phyloP scores from a whole-genome alignment of 30 jellyfish, hydroid and myxozoan genomes.

The Sanderia malayensis region DNA sequence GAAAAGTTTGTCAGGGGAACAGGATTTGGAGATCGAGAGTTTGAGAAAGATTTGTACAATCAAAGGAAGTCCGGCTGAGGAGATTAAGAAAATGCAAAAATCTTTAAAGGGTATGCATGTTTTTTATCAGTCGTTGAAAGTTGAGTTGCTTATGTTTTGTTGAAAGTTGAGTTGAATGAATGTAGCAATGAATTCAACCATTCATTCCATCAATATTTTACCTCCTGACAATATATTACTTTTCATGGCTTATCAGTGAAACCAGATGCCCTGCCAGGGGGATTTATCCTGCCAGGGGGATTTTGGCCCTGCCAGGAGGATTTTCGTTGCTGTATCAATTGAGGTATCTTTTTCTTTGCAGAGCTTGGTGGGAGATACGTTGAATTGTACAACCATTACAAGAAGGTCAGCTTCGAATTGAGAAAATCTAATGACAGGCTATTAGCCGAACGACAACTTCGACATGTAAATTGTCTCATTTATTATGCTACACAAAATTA shows the following conservation, averaged over 20 bases:
- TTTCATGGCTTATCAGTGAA: too few species aligned
- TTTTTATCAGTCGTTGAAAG: too few species aligned
- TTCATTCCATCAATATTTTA: too few species aligned
- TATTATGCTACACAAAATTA: slow-evolving; percentile 8
- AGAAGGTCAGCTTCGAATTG: slow-evolving; percentile 76
- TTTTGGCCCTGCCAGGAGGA: too few species aligned
- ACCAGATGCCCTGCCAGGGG: too few species aligned
- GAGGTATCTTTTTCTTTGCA: slow-evolving; percentile 27
- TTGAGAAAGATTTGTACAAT: slow-evolving; percentile 60
- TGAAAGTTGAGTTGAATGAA: too few species aligned
- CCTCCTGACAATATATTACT: too few species aligned
- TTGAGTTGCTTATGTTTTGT: too few species aligned
- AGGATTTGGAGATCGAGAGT: slow-evolving; percentile 56
- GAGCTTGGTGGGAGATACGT: slow-evolving; percentile 80
- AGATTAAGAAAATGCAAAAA: slow-evolving; percentile 47
- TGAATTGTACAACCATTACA: slow-evolving; percentile 64
- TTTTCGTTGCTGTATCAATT: too few species aligned
- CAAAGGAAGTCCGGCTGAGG: slow-evolving; percentile 70
- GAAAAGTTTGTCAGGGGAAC: slow-evolving; percentile 55
- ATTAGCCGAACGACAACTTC: slow-evolving; percentile 61
- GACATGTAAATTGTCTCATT: slow-evolving; percentile 65
- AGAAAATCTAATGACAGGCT: slow-evolving; percentile 73
- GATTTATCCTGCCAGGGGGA: too few species aligned
- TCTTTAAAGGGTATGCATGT: slow-evolving; percentile 34
- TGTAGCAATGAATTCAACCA: too few species aligned